Conservation (phyloP, 2,797 vertebrate species). For the Coranthus polyacanthus region DNA sequence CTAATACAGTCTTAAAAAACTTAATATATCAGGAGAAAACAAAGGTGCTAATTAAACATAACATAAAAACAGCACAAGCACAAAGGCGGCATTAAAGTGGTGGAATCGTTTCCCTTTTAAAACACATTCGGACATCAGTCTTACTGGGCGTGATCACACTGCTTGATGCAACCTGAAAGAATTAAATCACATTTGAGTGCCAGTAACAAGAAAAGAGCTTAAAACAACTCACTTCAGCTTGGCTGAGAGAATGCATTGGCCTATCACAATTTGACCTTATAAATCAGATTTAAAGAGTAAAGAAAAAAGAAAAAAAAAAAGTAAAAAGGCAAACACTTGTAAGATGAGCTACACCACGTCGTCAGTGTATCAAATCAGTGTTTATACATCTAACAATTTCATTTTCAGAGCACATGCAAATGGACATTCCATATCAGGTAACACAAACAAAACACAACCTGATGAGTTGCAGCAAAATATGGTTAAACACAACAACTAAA, state of each 20-base stretch:
- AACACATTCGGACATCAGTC: constrained; percentile 72
- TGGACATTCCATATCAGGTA: constrained; percentile 60
- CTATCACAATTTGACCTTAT: constrained; percentile 49
- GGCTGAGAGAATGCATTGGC: constrained; percentile 34
- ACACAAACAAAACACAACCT: constrained; percentile 62
- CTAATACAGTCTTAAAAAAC: constrained; percentile 63
- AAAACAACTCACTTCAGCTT: constrained; percentile 43
- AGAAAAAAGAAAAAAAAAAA: constrained; percentile 33
- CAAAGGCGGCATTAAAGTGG: constrained; percentile 60
- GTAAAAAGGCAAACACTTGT: constrained; percentile 36
- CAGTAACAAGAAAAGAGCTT: constrained; percentile 66
- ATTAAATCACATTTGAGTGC: constrained; percentile 71
- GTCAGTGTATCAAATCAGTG: constrained; percentile 73
- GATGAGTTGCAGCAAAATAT: constrained; percentile 60
- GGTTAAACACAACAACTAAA: constrained; percentile 56
- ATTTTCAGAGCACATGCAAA: constrained; percentile 71
- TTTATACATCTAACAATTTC: constrained; percentile 58
- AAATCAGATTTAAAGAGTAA: constrained; percentile 27
- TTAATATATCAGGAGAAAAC: constrained; percentile 70
- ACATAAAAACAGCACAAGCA: constrained; percentile 77
- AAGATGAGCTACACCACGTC: constrained; percentile 59
- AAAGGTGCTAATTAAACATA: constrained; percentile 77
- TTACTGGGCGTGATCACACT: constrained; percentile 54
- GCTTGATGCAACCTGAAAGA: constrained; percentile 58
- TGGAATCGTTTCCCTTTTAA: constrained; percentile 84